phyloP scores from a whole-genome alignment of 92 coral and sea anemone genomes.

The Montipora capitata region DNA sequence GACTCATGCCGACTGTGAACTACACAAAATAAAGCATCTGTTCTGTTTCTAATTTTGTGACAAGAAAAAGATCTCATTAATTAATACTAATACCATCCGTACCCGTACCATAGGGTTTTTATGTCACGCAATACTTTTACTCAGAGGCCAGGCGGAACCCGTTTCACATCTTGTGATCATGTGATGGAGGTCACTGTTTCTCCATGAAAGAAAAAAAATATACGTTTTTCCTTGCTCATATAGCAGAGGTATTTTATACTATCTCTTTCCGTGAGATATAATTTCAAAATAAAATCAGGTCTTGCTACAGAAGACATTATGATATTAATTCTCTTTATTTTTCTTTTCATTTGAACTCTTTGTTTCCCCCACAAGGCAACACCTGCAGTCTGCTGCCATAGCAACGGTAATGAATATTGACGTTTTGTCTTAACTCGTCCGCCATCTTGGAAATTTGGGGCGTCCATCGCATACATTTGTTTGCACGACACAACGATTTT shows the following conservation, averaged over 20 bases:
- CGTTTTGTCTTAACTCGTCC: conserved; percentile 84
- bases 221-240: neutral
- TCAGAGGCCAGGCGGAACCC: too few relatives aligned
- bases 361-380: conserved; percentile 48
- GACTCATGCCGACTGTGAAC: too few relatives aligned
- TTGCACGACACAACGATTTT: neutral
- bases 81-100: too few relatives aligned
- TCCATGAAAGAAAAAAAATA: neutral
- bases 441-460: conserved; percentile 88
- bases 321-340: neutral
- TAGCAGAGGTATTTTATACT: neutral
- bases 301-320: neutral
- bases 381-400: conserved; percentile 93
- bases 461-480: conserved; percentile 61
- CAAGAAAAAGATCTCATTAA: too few relatives aligned
- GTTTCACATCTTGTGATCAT: too few relatives aligned
- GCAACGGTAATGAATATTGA: conserved; percentile 94
- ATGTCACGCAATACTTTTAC: conserved; percentile 22
- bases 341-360: neutral
- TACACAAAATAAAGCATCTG: too few relatives aligned
- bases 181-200: too few relatives aligned
- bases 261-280: neutral
- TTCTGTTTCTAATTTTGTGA: too few relatives aligned
- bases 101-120: neutral
- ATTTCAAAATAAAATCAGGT: conserved; percentile 1